phyloP scores from a whole-genome alignment of 2,113 vertebrate species.

The Etia nguti region DNA sequence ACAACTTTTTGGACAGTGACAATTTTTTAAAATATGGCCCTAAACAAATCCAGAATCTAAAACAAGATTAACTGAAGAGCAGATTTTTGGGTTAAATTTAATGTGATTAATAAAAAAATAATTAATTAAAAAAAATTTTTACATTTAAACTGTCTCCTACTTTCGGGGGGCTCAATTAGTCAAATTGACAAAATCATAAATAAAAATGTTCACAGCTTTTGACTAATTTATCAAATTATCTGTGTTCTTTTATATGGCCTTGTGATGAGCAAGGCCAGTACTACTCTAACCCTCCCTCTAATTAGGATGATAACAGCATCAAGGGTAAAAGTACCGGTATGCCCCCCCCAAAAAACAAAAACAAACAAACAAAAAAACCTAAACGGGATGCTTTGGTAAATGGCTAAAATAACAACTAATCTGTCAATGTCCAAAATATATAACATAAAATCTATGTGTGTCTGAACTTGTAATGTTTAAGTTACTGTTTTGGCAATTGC shows the following conservation, averaged over 20 bases:
- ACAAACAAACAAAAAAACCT: neutral
- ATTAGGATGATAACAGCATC: neutral
- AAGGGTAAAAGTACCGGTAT: neutral
- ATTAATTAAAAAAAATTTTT: neutral
- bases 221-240: neutral
- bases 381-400: neutral
- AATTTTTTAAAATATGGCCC: neutral
- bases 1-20: neutral
- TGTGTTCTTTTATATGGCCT: neutral
- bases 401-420: neutral
- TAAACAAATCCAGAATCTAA: neutral
- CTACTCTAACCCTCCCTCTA: neutral
- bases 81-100: neutral
- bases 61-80: neutral
- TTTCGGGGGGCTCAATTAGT: neutral
- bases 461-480: neutral
- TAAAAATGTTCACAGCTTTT: neutral
- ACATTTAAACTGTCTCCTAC: no score
- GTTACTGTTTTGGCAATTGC: neutral
- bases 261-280: neutral
- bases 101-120: neutral
- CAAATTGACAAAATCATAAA: neutral
- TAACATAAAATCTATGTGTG: neutral
- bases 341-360: neutral
- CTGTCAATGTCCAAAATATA: neutral